Evolutionary conservation across 2,113 vertebrate genomes (phyloP), one percentile per base, ranked within the genome.

Genomic region (Dipodomys stephensi): DNA sequence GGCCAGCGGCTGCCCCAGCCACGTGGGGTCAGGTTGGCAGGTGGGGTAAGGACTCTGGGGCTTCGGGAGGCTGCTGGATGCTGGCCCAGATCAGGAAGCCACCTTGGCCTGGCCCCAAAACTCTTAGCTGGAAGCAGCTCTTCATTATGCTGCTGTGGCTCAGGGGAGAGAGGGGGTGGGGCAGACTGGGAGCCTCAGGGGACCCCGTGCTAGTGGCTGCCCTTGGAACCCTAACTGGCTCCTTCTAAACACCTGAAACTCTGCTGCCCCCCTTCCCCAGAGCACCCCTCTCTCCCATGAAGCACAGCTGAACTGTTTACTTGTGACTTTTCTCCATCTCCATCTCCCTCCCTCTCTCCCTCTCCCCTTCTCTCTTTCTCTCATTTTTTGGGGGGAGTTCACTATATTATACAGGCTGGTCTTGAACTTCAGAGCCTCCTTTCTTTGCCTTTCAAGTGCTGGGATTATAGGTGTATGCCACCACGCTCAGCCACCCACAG

Each of bases 31-130:
- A 57, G 53, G 53, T 13, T 57, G 53, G 53, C 53, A 57, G 32
- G n/a, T 4, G 18, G 13, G 18, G 7, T 0, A 4, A 18, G 62
- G 44, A 30, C 74, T 60, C 28, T 18, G 0, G 16, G 90, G 46
- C 19, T 10, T 23, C 35, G 2, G 35, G 23, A 10, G 1, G 32
- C 76, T 2, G 87, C 81, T 83, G 92, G 83, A 90, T 32, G 78
- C n/a, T 3, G 30, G 91, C 79, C 67, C 2, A 1, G 68, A 71
- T 11, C 4, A 20, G 23, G 90, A 35, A 32, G 85, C 85, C 12
- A 64, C 39, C 69, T 57, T 87, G 96, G 94, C 91, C 0, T 0
- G 62, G 7, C 67, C 87, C 91, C 86, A 27, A 30, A 23, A 92
- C 94, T 39, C 23, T 53, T 11, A 60, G 69, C 79, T 76, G 71